Evolutionary conservation across 2,888 invertebrate genomes (phyloP).

Genomic region (Dryomyza anilis): DNA sequence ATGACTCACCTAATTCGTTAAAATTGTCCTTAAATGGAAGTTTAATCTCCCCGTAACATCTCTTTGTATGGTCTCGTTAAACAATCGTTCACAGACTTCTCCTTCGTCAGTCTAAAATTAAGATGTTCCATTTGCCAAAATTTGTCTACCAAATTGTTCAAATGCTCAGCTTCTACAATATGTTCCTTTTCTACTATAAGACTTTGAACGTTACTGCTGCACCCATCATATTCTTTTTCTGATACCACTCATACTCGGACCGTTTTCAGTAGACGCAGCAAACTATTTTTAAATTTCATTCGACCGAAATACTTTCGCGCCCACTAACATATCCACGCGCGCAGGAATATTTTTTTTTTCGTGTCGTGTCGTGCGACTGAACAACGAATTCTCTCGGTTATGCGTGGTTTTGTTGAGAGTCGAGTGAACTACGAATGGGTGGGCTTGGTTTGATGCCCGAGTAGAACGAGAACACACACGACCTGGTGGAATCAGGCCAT

Average conservation of each 20-base stretch:
- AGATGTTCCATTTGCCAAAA: no score
- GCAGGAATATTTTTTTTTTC: conserved; percentile 21
- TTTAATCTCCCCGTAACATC: conserved; percentile 11
- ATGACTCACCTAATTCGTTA: conserved; percentile 23
- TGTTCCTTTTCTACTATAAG: neutral
- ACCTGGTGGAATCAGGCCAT: no score
- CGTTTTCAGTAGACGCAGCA: conserved; percentile 9
- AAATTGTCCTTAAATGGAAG: no score
- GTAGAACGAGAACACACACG: no score
- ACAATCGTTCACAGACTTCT: conserved; percentile 18
- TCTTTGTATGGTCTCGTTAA: conserved; percentile 13
- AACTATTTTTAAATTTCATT: neutral
- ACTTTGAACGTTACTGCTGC: neutral
- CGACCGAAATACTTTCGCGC: conserved; percentile 18
- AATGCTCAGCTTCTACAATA: neutral
- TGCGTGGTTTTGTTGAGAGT: no score
- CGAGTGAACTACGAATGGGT: no score
- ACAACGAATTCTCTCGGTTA: no score
- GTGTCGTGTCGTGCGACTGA: no score
- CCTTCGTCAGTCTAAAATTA: conserved; percentile 15
- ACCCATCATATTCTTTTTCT: neutral
- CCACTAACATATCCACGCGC: conserved; percentile 14
- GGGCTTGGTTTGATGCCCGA: no score
- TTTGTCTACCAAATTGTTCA: neutral
- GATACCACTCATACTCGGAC: conserved; percentile 11